A percentile compares a stretch with the other conserved stretches of the same genome.
Conservation (phyloP, 2,797 vertebrate species). For the Acanthiza pusilla region DNA sequence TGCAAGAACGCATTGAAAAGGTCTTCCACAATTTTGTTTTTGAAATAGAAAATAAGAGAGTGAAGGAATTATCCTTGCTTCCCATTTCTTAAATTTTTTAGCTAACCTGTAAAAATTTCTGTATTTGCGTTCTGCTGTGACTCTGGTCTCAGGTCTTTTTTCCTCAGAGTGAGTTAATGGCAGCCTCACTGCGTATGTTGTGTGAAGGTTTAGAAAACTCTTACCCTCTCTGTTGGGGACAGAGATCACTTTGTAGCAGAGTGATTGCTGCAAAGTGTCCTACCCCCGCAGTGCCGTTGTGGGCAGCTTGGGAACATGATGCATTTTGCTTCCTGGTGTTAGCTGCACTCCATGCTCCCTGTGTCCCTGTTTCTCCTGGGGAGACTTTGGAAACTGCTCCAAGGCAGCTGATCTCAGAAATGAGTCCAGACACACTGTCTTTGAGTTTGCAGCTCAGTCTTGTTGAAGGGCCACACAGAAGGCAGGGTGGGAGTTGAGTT, state of each 20-base stretch:
- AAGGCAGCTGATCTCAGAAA: not conserved
- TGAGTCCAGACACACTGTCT: not conserved
- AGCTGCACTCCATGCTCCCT: not conserved
- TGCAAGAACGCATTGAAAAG: not conserved
- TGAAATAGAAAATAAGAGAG: not conserved
- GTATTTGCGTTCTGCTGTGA: not conserved
- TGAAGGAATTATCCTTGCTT: not conserved
- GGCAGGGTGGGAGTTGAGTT: not conserved
- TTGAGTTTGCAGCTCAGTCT: accelerated
- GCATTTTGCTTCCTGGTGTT: not conserved
- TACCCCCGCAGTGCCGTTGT: accelerated
- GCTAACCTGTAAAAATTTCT: not conserved
- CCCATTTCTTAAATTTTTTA: not conserved
- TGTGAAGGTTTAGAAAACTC: not conserved
- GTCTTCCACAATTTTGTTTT: not conserved
- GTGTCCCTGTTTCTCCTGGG: not conserved
- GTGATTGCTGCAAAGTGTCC: not conserved
- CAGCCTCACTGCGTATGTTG: not conserved
- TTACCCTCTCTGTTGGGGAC: not conserved
- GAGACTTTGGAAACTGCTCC: not conserved
- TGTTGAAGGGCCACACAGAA: accelerated
- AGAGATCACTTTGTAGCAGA: not conserved
- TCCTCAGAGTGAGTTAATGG: not conserved
- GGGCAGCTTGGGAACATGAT: not conserved
- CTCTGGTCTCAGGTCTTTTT: not conserved